These are phyloP conservation scores for Axea sp. DNA, from an alignment of 2,888 invertebrate genomes.

Conservation along the genomic window DNA sequence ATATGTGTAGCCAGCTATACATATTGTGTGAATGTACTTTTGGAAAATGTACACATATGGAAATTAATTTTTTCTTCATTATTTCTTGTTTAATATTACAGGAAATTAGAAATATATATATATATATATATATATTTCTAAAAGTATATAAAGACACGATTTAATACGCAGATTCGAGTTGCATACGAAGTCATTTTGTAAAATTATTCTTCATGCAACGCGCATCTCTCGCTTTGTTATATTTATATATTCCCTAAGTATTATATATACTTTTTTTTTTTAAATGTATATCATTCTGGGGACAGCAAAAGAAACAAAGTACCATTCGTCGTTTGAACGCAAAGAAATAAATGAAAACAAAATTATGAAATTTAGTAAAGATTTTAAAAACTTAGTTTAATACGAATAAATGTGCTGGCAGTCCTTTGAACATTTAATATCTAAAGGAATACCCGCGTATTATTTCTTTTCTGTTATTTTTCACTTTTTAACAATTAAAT, in stretches of 20 bases:
- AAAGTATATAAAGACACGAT: too few relatives aligned
- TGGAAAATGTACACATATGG: slow-evolving; percentile 5
- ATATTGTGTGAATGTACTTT: slow-evolving; percentile 35
- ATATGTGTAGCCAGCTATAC: slow-evolving; percentile 57
- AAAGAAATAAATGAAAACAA: slow-evolving; percentile 60
- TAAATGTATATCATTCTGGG: slow-evolving; percentile 65
- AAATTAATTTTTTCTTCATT: slow-evolving; percentile 1
- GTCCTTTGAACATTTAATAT: slow-evolving; percentile 32
- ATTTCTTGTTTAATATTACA: not conserved
- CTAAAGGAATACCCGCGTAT: slow-evolving; percentile 16
- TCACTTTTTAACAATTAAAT: slow-evolving; percentile 70
- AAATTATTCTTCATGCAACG: too few relatives aligned
- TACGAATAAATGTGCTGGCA: slow-evolving; percentile 20
- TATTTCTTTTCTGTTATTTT: slow-evolving; percentile 8
- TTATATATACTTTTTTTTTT: too few relatives aligned
- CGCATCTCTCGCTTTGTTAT: slow-evolving; percentile 2
- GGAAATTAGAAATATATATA: slow-evolving; percentile 2
- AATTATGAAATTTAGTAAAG: slow-evolving; percentile 58
- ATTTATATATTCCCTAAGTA: slow-evolving; percentile 1
- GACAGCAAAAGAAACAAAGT: slow-evolving; percentile 78
- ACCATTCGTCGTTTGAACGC: slow-evolving; percentile 76
- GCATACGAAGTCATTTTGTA: too few relatives aligned
- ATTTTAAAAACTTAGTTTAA: slow-evolving; percentile 34
- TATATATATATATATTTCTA: too few relatives aligned
- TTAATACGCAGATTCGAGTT: too few relatives aligned